Base-by-base conservation (phyloP, 1,140 invertebrate genomes). In the Thalassaphorura encarpata region DNA sequence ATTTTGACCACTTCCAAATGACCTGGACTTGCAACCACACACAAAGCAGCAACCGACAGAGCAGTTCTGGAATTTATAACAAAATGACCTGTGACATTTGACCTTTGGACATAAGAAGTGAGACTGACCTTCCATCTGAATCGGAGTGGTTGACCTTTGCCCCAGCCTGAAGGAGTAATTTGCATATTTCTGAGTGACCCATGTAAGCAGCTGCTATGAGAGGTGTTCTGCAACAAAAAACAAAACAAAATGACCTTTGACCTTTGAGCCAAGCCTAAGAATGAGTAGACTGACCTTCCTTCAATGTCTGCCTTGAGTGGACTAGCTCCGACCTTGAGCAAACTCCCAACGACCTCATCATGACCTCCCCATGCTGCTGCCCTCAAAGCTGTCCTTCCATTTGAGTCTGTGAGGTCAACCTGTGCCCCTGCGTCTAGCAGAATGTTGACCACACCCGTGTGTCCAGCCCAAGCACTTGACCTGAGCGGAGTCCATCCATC, bases 151-250 rank as follows among this genome's bases (percentile, higher is more conserved):
- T 84, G 19, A 92, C 85, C 67, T 87, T 78, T 0, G 91, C 90
- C 1, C 86, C 87, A 56, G 83, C 84, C 63, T 89, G 83, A 6
- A 96, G 72, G 6, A 97, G 73, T 65, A 85, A 81, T 56, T 84
- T 78, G 1, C 95, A 91, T 55, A 95, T 93, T 62, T 94, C 89
- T 41, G 89, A 87, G 73, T 96, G 91, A 28, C 82, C 90, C 89
- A 66, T 66, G 67, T 89, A 89, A 0, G 86, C 85, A 26, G 86
- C 86, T 0, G 85, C 60, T 43, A 66, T 61, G 2, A 60, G 31
- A 6, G 50, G 43, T 19, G 19, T n/a, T 43, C n/a, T n/a, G n/a
- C n/a, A n/a, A n/a, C n/a, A n/a, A n/a, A n/a, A n/a, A n/a, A n/a
- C n/a, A n/a, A n/a, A n/a, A n/a, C n/a, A n/a, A n/a, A n/a, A n/a